Conservation (phyloP, 2,797 vertebrate species). For the Hemitrygon akajei region DNA sequence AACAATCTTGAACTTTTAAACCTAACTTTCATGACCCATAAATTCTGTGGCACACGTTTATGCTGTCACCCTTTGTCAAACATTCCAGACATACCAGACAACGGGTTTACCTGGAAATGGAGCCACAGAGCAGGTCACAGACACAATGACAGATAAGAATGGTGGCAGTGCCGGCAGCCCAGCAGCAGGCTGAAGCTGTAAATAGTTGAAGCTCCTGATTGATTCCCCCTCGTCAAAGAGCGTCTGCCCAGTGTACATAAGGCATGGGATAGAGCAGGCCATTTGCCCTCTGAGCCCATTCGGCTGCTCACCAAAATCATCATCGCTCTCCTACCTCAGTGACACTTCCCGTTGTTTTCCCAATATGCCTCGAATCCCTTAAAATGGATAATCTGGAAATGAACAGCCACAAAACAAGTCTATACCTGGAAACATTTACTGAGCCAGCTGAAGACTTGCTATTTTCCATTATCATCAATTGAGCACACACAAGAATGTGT, state of each 20-base stretch:
- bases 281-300: too few species aligned
- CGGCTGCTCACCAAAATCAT: too few species aligned
- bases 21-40: constrained; percentile 44
- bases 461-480: constrained; percentile 9
- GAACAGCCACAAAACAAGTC: constrained; percentile 43
- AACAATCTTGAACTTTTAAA: constrained; percentile 47
- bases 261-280: too few species aligned
- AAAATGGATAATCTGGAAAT: constrained; percentile 42
- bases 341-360: too few species aligned
- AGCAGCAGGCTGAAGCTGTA: constrained; percentile 38
- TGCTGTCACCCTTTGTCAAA: constrained; percentile 42
- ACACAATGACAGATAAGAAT: neutral
- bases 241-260: too few species aligned
- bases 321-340: too few species aligned
- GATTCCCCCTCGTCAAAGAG: neutral
- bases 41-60: constrained; percentile 43
- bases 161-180: constrained; percentile 14
- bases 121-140: constrained; percentile 42
- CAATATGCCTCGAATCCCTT: too few species aligned
- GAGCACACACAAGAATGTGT: neutral
- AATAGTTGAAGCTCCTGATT: too few species aligned
- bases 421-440: constrained; percentile 53
- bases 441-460: constrained; percentile 42
- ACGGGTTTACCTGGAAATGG: constrained; percentile 42
- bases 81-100: constrained; percentile 47